Conservation (phyloP, 2,113 vertebrate species). For the Chaenogobius annularis region DNA sequence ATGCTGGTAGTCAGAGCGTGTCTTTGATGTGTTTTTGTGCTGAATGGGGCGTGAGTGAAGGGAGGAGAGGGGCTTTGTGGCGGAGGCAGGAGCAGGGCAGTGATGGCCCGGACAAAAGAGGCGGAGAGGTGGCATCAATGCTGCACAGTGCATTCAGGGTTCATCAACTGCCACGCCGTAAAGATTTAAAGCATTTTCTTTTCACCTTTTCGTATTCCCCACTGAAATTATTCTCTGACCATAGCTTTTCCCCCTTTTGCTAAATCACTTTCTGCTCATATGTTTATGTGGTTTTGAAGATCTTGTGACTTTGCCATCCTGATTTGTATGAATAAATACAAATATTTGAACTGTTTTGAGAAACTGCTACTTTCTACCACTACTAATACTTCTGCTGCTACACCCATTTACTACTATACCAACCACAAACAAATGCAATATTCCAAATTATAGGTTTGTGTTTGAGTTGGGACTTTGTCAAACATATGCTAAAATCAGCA, state of each 20-base stretch:
- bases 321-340: not conserved
- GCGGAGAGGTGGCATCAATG: conserved; percentile 56
- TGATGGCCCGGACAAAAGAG: conserved; percentile 61
- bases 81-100: conserved; percentile 42
- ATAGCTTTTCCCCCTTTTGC: not conserved
- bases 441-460: too few relatives aligned
- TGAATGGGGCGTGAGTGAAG: conserved; percentile 62
- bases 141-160: conserved; percentile 62
- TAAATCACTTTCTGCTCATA: not conserved
- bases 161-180: conserved; percentile 58
- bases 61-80: conserved; percentile 64
- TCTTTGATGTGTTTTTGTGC: conserved; percentile 57
- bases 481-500: too few relatives aligned
- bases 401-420: too few relatives aligned
- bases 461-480: too few relatives aligned
- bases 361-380: not conserved
- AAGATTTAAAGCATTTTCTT: conserved; percentile 48
- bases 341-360: not conserved
- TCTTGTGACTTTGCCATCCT: not conserved
- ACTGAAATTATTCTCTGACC: not conserved
- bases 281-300: not conserved
- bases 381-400: too few relatives aligned
- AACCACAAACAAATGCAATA: too few relatives aligned
- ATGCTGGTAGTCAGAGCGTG: conserved; percentile 66
- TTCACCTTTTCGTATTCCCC: conserved; percentile 50